Percentiles rank a stretch among this genome's conserved stretches.
phyloP scores from a whole-genome alignment of 1,140 invertebrate genomes.

The Zaprionus davidi region DNA sequence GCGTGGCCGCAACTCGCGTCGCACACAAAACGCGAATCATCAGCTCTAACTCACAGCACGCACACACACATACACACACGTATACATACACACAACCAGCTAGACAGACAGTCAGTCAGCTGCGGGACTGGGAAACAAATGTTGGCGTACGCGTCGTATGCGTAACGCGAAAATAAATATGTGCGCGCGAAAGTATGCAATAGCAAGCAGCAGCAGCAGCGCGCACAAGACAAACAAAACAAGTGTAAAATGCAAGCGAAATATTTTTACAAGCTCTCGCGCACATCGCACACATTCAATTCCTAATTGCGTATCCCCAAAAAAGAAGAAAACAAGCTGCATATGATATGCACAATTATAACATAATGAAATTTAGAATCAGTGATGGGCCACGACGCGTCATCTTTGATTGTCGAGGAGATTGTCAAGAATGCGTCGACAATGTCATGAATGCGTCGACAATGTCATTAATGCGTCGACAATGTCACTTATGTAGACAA shows the following conservation, averaged over 20 bases:
- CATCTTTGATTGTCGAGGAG: too few species aligned
- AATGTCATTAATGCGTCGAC: too few species aligned
- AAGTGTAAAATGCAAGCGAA: constrained; percentile 39
- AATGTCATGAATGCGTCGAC: too few species aligned
- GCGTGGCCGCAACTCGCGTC: constrained; percentile 26
- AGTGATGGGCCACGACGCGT: too few species aligned
- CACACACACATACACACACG: constrained; percentile 4
- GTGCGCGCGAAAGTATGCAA: constrained; percentile 57
- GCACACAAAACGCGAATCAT: constrained; percentile 35
- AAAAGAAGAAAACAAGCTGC: not conserved
- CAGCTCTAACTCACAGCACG: constrained; percentile 35
- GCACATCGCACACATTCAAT: not conserved
- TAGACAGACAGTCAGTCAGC: constrained; percentile 7
- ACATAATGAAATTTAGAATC: not conserved
- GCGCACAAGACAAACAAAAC: constrained; percentile 32
- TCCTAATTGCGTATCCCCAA: not conserved
- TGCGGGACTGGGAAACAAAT: not conserved
- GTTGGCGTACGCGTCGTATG: constrained; percentile 57
- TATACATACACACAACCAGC: not conserved
- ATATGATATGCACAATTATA: constrained; percentile 1
- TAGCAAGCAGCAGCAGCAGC: constrained; percentile 19
- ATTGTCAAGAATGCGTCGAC: too few species aligned
- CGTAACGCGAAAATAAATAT: constrained; percentile 67
- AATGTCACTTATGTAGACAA: too few species aligned
- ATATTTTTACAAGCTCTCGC: constrained; percentile 31